Percentiles rank a stretch among this genome's conserved stretches.
phyloP scores from a whole-genome alignment of 2,113 vertebrate genomes.

The Emberiza fucata region DNA sequence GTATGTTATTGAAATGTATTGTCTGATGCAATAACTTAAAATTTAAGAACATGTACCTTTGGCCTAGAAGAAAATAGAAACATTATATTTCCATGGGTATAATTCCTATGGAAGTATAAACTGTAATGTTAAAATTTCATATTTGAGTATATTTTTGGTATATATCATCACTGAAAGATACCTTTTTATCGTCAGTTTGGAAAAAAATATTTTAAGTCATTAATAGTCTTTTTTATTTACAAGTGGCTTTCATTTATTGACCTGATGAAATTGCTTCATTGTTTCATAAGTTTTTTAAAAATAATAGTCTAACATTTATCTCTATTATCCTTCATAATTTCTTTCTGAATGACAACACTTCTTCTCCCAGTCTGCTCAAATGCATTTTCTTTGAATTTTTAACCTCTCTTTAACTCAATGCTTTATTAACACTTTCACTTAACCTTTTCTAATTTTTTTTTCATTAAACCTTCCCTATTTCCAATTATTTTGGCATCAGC shows the following conservation, averaged over 20 bases:
- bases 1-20: constrained; percentile 71
- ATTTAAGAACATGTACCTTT: background rate
- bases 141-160: background rate
- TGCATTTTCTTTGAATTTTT: background rate
- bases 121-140: background rate
- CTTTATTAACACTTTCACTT: background rate
- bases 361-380: background rate
- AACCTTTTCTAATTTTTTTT: background rate
- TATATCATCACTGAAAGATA: background rate
- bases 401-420: background rate
- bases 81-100: background rate
- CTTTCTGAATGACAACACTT: background rate
- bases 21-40: background rate
- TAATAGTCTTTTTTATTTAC: background rate
- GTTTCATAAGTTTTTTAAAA: background rate
- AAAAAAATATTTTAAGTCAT: background rate
- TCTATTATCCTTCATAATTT: background rate
- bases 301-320: background rate
- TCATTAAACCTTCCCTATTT: background rate
- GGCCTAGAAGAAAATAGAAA: background rate
- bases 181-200: background rate
- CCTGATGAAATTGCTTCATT: background rate
- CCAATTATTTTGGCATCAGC: background rate
- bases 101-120: background rate
- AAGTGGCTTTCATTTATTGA: background rate